Evolutionary conservation across 2,113 vertebrate genomes (phyloP).

Genomic region (Tetrao urogallus): DNA sequence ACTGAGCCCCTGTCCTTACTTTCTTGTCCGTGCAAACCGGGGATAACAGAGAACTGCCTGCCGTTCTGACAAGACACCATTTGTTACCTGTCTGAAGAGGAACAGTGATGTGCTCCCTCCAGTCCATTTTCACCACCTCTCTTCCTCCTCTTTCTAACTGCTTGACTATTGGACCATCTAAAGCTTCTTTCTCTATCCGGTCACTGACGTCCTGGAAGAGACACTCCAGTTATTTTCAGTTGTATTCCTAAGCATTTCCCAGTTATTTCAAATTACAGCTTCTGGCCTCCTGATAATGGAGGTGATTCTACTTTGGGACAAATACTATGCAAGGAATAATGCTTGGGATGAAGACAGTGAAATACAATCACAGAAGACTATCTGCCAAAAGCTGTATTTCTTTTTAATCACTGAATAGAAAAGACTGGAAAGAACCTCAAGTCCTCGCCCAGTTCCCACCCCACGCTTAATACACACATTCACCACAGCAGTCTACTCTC

Average conservation of each 20-base stretch:
- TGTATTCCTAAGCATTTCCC: background rate
- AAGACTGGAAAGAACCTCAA: background rate
- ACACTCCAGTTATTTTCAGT: background rate
- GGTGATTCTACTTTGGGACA: background rate
- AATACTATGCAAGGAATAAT: background rate
- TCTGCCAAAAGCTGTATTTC: background rate
- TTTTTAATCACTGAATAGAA: background rate
- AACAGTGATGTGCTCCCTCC: constrained; percentile 95
- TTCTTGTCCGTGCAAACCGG: background rate
- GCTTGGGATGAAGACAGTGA: background rate
- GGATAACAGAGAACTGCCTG: background rate
- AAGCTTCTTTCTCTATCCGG: constrained; percentile 94
- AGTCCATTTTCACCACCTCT: constrained; percentile 92
- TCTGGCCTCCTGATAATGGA: background rate
- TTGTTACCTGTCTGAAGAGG: constrained; percentile 93
- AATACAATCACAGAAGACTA: background rate
- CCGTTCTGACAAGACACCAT: background rate
- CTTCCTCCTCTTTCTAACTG: constrained; percentile 93
- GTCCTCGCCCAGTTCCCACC: background rate
- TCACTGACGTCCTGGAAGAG: constrained; percentile 93
- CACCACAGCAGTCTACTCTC: background rate
- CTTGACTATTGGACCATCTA: constrained; percentile 91
- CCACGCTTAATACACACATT: background rate
- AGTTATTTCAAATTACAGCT: background rate
- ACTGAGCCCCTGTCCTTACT: background rate